A percentile compares a stretch with the other conserved stretches of the same genome.
phyloP scores from a whole-genome alignment of 2,888 invertebrate genomes.

The Sphaerophoria rueppellii region DNA sequence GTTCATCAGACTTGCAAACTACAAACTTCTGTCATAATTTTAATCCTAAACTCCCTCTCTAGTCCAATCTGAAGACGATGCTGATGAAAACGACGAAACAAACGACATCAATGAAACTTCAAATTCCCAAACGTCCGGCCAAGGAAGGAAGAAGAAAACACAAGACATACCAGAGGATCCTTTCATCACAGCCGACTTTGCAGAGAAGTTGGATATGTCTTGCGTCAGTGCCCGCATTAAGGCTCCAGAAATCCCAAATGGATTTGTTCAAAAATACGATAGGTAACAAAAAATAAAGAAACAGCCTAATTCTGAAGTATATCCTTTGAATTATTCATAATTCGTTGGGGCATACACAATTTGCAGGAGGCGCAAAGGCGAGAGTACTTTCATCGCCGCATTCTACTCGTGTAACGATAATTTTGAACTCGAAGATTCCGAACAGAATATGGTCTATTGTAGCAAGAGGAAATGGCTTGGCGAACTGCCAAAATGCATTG shows the following conservation, averaged over 20 bases:
- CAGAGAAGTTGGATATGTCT: constrained; percentile 79
- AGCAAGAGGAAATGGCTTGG: constrained; percentile 85
- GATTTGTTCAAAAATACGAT: constrained; percentile 79
- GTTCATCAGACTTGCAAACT: not conserved
- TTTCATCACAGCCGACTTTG: constrained; percentile 77
- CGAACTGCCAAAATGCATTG: constrained; percentile 83
- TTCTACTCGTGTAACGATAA: constrained; percentile 84
- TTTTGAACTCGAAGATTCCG: constrained; percentile 82
- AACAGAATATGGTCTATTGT: constrained; percentile 84
- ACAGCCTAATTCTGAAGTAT: not conserved
- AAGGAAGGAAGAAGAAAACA: constrained; percentile 75
- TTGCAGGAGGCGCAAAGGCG: constrained; percentile 78
- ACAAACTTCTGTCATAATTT: not conserved
- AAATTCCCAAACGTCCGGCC: constrained; percentile 17
- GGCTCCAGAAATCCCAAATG: constrained; percentile 81
- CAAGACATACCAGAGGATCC: constrained; percentile 79
- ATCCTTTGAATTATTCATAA: constrained; percentile 30
- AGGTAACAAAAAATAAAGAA: constrained; percentile 61
- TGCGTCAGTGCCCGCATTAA: constrained; percentile 79
- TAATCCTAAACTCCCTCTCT: not conserved
- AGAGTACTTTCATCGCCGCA: constrained; percentile 84
- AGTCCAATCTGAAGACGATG: constrained; percentile 72
- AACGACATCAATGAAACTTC: constrained; percentile 33
- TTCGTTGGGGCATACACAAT: not conserved
- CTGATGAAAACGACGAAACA: constrained; percentile 49